phyloP scores from a whole-genome alignment of 2,888 invertebrate genomes.

The Arenicola marina region DNA sequence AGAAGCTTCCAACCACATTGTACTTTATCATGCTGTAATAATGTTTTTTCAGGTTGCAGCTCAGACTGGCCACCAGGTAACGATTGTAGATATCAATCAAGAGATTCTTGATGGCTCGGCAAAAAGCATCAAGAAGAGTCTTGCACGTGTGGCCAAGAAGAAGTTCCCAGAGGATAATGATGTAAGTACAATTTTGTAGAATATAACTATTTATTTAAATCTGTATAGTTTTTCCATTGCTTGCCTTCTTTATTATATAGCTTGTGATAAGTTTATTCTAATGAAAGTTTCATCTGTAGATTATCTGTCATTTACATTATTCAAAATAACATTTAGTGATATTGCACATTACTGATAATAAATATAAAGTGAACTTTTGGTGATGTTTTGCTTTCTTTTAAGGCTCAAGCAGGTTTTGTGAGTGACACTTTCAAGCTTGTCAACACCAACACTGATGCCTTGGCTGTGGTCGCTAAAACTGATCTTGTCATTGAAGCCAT shows the following conservation, averaged over 20 bases:
- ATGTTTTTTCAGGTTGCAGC: conserved; percentile 79
- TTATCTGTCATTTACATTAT: no score
- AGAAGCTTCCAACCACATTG: no score
- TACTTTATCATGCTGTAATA: no score
- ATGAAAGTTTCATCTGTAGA: no score
- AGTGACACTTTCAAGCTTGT: conserved; percentile 69
- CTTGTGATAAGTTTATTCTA: no score
- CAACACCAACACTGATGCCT: conserved; percentile 69
- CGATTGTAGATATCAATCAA: conserved; percentile 77
- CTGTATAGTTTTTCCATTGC: no score
- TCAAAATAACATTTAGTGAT: no score
- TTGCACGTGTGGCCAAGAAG: conserved; percentile 80
- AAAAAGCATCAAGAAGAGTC: conserved; percentile 71
- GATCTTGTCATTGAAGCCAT: conserved; percentile 86
- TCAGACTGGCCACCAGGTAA: conserved; percentile 80
- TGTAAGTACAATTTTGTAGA: conserved; percentile 10
- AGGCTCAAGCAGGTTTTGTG: conserved; percentile 72
- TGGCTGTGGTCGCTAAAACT: conserved; percentile 69
- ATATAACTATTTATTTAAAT: not conserved
- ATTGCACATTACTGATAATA: no score
- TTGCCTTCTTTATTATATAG: no score
- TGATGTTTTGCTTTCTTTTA: no score
- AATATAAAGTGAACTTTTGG: no score
- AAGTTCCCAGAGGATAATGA: conserved; percentile 57
- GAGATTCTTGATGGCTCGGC: conserved; percentile 76